Evolutionary conservation across 2,113 vertebrate genomes (phyloP).

Genomic region (Catagonus wagneri): DNA sequence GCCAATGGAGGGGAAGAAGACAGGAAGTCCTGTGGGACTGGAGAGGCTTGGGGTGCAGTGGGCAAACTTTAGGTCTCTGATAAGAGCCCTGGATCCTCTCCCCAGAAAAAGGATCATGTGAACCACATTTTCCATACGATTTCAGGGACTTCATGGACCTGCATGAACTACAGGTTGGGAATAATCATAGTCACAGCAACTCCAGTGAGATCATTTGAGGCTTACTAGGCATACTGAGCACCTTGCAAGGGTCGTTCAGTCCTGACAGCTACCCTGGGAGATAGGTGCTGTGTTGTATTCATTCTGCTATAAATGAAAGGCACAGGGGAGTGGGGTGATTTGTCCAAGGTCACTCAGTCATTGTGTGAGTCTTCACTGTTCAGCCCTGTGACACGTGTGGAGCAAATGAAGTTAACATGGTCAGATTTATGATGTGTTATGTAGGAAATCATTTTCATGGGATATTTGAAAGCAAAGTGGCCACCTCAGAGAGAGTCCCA

Average conservation of each 20-base stretch:
- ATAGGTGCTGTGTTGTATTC: background rate
- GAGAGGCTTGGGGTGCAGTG: background rate
- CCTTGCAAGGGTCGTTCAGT: background rate
- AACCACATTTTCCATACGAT: conserved; percentile 6
- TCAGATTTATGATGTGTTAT: background rate
- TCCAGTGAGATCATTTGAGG: background rate
- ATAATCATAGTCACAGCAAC: background rate
- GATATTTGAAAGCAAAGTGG: background rate
- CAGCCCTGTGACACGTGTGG: background rate
- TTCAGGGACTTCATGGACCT: conserved; percentile 21
- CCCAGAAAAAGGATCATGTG: background rate
- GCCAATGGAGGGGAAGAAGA: background rate
- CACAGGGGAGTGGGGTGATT: background rate
- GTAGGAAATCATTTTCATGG: background rate
- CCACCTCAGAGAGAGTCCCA: background rate
- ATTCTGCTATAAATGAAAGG: background rate
- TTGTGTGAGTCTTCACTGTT: background rate
- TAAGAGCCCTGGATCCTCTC: background rate
- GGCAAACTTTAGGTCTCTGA: background rate
- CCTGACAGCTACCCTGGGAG: background rate
- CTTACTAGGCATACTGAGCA: background rate
- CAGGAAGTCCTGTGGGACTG: background rate
- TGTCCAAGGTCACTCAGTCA: background rate
- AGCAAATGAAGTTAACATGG: background rate
- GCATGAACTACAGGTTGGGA: conserved; percentile 32